These are phyloP conservation scores for Steinernema scapterisci DNA, from an alignment of 2,888 invertebrate species.

Conservation along the genomic window DNA sequence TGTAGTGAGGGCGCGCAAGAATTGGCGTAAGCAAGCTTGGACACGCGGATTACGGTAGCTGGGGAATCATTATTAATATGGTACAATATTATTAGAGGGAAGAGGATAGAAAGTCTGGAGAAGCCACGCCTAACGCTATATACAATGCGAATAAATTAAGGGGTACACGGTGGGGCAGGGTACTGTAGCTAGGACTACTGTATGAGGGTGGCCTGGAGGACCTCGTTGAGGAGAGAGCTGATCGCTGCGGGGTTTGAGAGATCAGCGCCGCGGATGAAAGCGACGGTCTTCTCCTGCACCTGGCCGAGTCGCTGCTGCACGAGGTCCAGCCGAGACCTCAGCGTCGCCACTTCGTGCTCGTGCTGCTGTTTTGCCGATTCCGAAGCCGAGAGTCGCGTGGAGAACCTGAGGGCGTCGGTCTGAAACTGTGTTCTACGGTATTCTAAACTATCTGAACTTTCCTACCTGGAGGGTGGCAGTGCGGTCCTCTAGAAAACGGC, in stretches of 20 bases:
- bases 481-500: slow-evolving; percentile 41
- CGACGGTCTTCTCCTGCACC: slow-evolving; percentile 28
- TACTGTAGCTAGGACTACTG: slow-evolving; percentile 22
- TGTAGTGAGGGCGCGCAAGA: slow-evolving; percentile 6
- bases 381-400: slow-evolving; percentile 5
- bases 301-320: slow-evolving; percentile 6
- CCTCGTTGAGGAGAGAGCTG: slow-evolving; percentile 28
- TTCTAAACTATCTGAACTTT: not conserved
- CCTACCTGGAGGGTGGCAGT: slow-evolving; percentile 40
- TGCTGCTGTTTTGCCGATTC: slow-evolving; percentile 6
- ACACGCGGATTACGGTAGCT: not conserved
- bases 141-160: slow-evolving; percentile 29
- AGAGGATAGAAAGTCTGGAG: slow-evolving; percentile 25
- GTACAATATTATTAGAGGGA: slow-evolving; percentile 15
- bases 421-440: not conserved
- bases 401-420: slow-evolving; percentile 25
- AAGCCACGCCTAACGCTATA: slow-evolving; percentile 26
- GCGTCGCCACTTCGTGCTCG: not conserved
- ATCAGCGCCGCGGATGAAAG: slow-evolving; percentile 20
- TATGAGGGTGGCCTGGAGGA: slow-evolving; percentile 13
- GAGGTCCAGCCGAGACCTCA: slow-evolving; percentile 10
- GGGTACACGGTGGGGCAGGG: not conserved
- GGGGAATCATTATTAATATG: slow-evolving; percentile 18
- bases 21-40: not conserved
- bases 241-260: slow-evolving; percentile 23